Conservation (phyloP, 2,888 invertebrate genomes). For the Hydrotaea cyrtoneurina region DNA sequence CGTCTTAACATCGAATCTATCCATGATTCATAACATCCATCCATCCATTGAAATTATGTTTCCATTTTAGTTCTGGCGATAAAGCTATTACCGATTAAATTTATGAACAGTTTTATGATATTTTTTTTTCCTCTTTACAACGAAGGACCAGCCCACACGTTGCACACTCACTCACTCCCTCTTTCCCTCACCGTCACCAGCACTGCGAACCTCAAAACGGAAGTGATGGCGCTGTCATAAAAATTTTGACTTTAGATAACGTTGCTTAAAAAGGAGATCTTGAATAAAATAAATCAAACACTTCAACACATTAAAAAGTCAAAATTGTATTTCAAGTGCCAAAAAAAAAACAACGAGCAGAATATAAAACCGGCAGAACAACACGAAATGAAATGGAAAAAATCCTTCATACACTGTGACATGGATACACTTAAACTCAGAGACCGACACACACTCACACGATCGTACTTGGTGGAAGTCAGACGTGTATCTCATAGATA, state of each 20-base stretch:
- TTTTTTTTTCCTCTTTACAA: conserved; percentile 4
- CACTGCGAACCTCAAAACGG: background rate
- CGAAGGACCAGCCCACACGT: background rate
- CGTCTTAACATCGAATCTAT: background rate
- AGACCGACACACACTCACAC: background rate
- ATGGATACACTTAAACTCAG: background rate
- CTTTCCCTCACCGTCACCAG: background rate
- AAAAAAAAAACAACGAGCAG: conserved; percentile 39
- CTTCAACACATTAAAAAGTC: conserved; percentile 68
- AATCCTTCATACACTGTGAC: conserved; percentile 1
- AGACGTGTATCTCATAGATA: conserved; percentile 8
- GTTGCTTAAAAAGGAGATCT: conserved; percentile 53
- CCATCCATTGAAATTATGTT: background rate
- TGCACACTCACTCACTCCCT: background rate
- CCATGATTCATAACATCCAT: background rate
- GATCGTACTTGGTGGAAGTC: background rate
- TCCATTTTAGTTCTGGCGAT: conserved; percentile 10
- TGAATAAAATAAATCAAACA: conserved; percentile 66
- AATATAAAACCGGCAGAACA: conserved; percentile 35
- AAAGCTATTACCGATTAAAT: conserved; percentile 32
- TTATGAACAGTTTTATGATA: conserved; percentile 33
- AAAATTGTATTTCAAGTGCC: conserved; percentile 65
- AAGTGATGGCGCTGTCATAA: conserved; percentile 33
- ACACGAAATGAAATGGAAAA: conserved; percentile 12
- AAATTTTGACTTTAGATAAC: conserved; percentile 54